Evolutionary conservation across 2,888 invertebrate species (phyloP), one percentile per base, ranked within the genome.

Genomic region (Parnassius mnemosyne): DNA sequence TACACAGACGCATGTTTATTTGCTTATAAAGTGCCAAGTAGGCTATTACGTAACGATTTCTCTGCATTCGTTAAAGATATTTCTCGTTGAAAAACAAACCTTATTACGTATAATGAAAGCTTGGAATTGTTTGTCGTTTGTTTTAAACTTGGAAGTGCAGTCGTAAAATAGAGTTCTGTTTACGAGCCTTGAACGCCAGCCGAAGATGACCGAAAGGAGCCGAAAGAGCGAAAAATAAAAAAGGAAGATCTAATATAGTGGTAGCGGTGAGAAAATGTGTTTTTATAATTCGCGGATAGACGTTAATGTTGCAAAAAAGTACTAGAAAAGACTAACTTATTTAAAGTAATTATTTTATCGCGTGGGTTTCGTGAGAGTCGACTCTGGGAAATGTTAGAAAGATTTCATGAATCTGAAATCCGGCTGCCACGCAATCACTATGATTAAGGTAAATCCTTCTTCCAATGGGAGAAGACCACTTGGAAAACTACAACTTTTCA

Each of bases 151-250:
- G 79, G 79, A 78, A 75, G 76, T 76, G 74, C 75, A 73, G 77
- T 81, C 80, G 78, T 87, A 84, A 87, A 85, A 84, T 77, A 77
- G 78, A 79, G 76, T 80, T 79, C 71, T 76, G 75, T 82, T 84
- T 81, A 82, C 79, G 77, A 77, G 69, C 72, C 66, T 61, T 74
- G 84, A 84, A 83, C 78, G 78, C 81, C 77, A 73, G 65, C 72
- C 87, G 86, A 85, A 84, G 77, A 79, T 74, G 69, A 66, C 73
- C 86, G 87, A 84, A 72, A 64, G 50, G 69, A 66, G 65, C 76
- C 85, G 85, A 83, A 77, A 66, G 66, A 71, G 70, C 71, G 69
- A 50, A 63, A 65, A 70, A 71, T 68, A 11, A 51, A 50, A 16
- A 3, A 54, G 54, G 25, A 50, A 49, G 10, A 49, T 25, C 11